A percentile compares a stretch with the other conserved stretches of the same genome.
These are phyloP conservation scores for Acanthochromis polyacanthus DNA, from an alignment of 2,113 vertebrate genomes.

Conservation along the genomic window DNA sequence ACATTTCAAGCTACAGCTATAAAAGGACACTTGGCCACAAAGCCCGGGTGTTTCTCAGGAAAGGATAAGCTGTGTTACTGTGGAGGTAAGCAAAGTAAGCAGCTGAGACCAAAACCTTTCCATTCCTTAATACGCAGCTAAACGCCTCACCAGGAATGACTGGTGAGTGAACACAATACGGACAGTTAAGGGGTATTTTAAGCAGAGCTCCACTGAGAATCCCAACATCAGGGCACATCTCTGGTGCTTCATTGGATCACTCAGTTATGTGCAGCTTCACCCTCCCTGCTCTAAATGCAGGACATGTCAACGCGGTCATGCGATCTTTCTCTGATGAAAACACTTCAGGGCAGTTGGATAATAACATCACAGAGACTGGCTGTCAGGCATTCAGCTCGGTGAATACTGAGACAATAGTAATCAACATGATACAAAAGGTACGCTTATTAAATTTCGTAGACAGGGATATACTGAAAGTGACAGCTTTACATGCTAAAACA, in stretches of 20 bases:
- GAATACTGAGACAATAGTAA: conserved; percentile 1
- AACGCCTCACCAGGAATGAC: conserved; percentile 3
- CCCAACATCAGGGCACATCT: conserved; percentile 21
- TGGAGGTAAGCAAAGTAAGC: conserved; percentile 9
- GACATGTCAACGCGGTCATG: conserved; percentile 20
- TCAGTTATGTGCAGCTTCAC: conserved; percentile 18
- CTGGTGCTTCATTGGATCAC: neutral
- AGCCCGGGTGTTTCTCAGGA: neutral
- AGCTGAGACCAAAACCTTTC: conserved; percentile 7
- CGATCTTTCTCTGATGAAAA: conserved; percentile 39
- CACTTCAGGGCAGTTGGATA: conserved; percentile 5
- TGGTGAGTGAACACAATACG: conserved; percentile 33
- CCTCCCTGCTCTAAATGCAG: conserved; percentile 45
- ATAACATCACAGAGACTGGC: conserved; percentile 20
- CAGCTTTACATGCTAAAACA: neutral
- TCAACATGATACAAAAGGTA: neutral
- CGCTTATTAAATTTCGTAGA: neutral
- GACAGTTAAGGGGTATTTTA: conserved; percentile 28
- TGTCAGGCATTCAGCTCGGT: conserved; percentile 12
- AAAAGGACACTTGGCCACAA: conserved; percentile 14
- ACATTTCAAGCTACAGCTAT: conserved; percentile 2
- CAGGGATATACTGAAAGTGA: neutral
- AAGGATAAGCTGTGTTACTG: neutral
- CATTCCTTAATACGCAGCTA: conserved; percentile 4
- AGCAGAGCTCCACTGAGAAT: conserved; percentile 5